Evolutionary conservation across 2,888 invertebrate species (phyloP).

Genomic region (Drosophila prolongata): DNA sequence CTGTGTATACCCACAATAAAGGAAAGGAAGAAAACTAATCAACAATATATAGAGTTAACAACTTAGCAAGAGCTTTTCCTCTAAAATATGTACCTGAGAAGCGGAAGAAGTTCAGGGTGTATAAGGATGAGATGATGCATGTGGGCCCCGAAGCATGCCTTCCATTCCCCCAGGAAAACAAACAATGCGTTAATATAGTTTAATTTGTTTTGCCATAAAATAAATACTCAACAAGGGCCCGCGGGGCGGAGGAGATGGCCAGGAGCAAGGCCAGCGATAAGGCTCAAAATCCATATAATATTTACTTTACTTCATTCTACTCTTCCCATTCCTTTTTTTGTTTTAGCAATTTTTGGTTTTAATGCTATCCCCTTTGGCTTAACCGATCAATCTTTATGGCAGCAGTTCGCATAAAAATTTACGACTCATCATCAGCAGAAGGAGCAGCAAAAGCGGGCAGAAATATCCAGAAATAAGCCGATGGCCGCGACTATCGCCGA

Average conservation of each 20-base stretch:
- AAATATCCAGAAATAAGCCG: neutral
- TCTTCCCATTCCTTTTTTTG: neutral
- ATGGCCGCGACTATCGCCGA: neutral
- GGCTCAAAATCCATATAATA: neutral
- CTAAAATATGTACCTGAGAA: neutral
- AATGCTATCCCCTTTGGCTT: neutral
- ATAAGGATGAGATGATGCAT: neutral
- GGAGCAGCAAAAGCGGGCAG: too few species aligned
- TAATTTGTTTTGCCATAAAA: slow-evolving; percentile 53
- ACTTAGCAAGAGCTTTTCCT: neutral
- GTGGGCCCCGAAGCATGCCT: neutral
- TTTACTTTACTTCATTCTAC: neutral
- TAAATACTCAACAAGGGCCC: slow-evolving; percentile 54
- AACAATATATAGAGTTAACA: neutral
- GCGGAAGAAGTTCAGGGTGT: slow-evolving; percentile 10
- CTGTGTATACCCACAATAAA: too few species aligned
- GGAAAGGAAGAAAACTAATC: neutral
- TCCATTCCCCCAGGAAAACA: slow-evolving; percentile 3
- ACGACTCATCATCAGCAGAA: slow-evolving; percentile 44
- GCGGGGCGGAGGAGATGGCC: slow-evolving; percentile 12
- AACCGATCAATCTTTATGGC: slow-evolving; percentile 68
- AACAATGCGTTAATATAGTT: slow-evolving; percentile 45
- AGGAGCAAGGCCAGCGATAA: slow-evolving; percentile 19
- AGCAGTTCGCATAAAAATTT: slow-evolving; percentile 58
- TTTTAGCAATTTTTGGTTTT: neutral